Evolutionary conservation across 2,113 vertebrate species (phyloP), one percentile per base, ranked within the genome.

Genomic region (Taxidea taxus): DNA sequence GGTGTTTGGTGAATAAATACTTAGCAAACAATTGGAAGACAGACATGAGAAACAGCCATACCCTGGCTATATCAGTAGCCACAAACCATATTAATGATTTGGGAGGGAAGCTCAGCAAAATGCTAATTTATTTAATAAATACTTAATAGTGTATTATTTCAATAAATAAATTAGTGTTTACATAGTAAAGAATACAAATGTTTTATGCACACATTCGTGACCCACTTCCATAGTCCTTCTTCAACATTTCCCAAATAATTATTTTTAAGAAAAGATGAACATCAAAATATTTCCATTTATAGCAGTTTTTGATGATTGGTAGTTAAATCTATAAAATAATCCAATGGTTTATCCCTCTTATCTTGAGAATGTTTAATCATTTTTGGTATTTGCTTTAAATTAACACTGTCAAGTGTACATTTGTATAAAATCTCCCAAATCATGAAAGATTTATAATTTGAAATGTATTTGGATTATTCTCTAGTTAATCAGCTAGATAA

Each of bases 371-470:
- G 99, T 99, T 99, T 99, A 99, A 99, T 99, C 99, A 99, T 99
- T 99, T 98, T 98, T 99, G 98, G 98, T 99, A 99, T 99, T 99
- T 99, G 99, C 99, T 99, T 99, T 99, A 99, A 99, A 99, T 99
- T 99, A 99, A 99, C 99, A 99, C 99, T 98, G 99, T 99, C 99
- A 99, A 99, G 99, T 99, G 99, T 99, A 99, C 99, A 99, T 99
- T 99, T 99, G 98, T 99, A 99, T 99, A 99, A 99, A 99, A 99
- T 99, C 99, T 99, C 99, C 99, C 98, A 99, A 99, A 99, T 99
- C 99, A 99, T 99, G 99, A 99, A 99, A 99, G 99, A 99, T 99
- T 99, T 99, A 99, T 99, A 98, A 99, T 99, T 99, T 99, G 98
- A 99, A 99, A 99, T 99, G 98, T 99, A 99, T 99, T 99, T 99